Evolutionary conservation across 1,140 invertebrate genomes (phyloP).

Genomic region (Megathymus violae): DNA sequence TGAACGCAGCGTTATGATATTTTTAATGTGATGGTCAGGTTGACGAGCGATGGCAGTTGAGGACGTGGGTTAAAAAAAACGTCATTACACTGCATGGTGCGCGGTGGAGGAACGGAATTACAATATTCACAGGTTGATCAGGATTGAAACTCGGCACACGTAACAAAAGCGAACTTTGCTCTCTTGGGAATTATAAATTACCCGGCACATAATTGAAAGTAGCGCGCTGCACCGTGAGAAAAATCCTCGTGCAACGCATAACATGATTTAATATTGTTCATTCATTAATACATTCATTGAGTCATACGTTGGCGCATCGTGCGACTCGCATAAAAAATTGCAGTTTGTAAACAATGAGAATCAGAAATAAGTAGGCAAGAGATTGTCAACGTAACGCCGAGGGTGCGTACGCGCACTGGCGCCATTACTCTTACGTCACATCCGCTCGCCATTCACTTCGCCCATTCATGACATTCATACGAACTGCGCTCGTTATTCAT

Average conservation of each 20-base stretch:
- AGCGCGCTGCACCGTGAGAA: slow-evolving; percentile 26
- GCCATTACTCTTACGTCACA: slow-evolving; percentile 50
- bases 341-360: slow-evolving; percentile 40
- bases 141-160: no score
- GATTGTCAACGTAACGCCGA: slow-evolving; percentile 37
- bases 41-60: no score
- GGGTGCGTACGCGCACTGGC: slow-evolving; percentile 51
- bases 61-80: no score
- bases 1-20: no score
- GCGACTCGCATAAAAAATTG: slow-evolving; percentile 40
- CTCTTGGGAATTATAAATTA: no score
- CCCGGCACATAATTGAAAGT: not conserved
- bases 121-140: no score
- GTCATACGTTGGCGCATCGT: slow-evolving; percentile 21
- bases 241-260: slow-evolving; percentile 23
- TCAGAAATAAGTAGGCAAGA: slow-evolving; percentile 42
- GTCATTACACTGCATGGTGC: no score
- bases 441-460: slow-evolving; percentile 56
- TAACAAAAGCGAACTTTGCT: no score
- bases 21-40: no score
- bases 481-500: not conserved
- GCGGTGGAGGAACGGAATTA: no score
- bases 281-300: slow-evolving; percentile 34
- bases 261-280: slow-evolving; percentile 29
- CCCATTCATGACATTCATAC: slow-evolving; percentile 53